Evolutionary conservation across 2,888 invertebrate species (phyloP), one percentile per base, ranked within the genome.

Genomic region (Dolomedes plantarius): DNA sequence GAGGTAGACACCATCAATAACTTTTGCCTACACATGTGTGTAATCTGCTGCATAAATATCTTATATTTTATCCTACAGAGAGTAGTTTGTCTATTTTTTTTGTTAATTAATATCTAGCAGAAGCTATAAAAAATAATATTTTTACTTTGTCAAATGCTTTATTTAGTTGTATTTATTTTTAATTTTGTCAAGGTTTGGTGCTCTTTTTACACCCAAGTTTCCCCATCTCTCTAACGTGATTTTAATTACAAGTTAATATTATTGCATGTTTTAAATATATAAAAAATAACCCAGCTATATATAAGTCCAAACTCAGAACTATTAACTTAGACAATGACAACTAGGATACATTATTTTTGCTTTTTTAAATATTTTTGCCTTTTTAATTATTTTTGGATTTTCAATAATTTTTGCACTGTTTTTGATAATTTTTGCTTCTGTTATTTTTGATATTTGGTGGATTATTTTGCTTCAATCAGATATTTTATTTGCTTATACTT

Each of bases 161-260:
- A n/a, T n/a, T n/a, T n/a, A n/a, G n/a, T n/a, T n/a, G n/a, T n/a
- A 62, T 72, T 29, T n/a, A n/a, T n/a, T 74, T 16, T 19, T 64
- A 13, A 56, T 29, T 64, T 39, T 46, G 77, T 68, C 77, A 78
- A 78, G 77, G 56, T 78, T 69, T 78, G 68, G 56, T 78, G 16
- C 36, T 62, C 23, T 69, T 65, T 19, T n/a, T 65, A 32, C 68
- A 56, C 68, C 56, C 23, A 64, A 19, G 29, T 39, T 29, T 50
- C 31, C 11, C 68, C 36, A 23, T 7, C 27, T 19, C 9, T 23
- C 7, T 62, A 50, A 19, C 6, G 6, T 1, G n/a, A 19, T 6
- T 1, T 62, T 46, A 16, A n/a, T 68, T 31, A 71, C 71, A 29
- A 13, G 29, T 46, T 64, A 46, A 2, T 46, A 9, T 46, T 11